Evolutionary conservation across 2,113 vertebrate genomes (phyloP).

Genomic region (Sapayoa aenigma): DNA sequence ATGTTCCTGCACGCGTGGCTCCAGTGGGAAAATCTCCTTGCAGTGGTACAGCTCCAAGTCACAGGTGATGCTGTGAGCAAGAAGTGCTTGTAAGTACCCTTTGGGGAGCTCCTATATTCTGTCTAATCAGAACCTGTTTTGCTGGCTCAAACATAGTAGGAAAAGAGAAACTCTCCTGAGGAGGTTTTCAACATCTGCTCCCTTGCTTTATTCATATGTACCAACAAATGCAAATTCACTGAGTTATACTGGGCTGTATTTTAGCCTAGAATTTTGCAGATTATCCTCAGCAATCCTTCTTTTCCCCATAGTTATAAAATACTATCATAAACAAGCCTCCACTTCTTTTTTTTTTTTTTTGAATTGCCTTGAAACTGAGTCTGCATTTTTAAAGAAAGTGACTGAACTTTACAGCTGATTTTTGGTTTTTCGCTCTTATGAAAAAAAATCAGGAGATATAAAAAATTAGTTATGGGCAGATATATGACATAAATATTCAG

Average conservation of each 20-base stretch:
- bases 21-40: background rate
- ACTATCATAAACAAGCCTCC: background rate
- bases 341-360: background rate
- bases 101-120: background rate
- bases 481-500: background rate
- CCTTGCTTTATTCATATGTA: background rate
- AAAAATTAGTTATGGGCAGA: background rate
- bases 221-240: background rate
- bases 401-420: background rate
- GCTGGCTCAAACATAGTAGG: background rate
- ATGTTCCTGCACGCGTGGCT: background rate
- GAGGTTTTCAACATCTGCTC: slow-evolving; percentile 31
- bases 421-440: background rate
- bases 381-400: background rate
- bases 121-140: background rate
- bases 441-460: background rate
- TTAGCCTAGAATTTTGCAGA: background rate
- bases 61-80: background rate
- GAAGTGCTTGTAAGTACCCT: background rate
- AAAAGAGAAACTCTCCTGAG: background rate
- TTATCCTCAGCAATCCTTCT: background rate
- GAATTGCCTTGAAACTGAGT: background rate
- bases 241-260: background rate
- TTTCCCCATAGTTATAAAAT: background rate
- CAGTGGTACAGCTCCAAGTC: background rate